Evolutionary conservation across 1,140 invertebrate genomes (phyloP), one percentile per base, ranked within the genome.

Genomic region (Dreissena polymorpha): DNA sequence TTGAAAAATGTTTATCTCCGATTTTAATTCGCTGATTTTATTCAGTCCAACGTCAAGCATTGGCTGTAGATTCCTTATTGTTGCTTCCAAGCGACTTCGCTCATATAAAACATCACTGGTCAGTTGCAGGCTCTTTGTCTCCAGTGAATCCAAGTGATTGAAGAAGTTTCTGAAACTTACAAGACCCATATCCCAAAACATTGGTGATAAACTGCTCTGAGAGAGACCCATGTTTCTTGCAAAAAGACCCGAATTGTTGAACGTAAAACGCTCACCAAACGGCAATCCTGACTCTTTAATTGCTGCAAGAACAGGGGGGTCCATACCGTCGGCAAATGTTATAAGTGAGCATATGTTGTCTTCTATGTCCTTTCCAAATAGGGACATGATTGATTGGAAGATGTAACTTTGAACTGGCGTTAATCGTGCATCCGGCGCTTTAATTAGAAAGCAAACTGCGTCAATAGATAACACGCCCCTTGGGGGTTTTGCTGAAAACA

Each of bases 331-430:
- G 23, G 84, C 68, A 80, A 88, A 88, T 49, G 87, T 86, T 23
- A 86, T 83, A 53, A 88, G 27, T 3, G 76, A 29, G 63, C 83
- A 86, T 14, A 88, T 88, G 27, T 88, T 88, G 16, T 83, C 50
- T 65, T 65, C 84, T 16, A 88, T 85, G 67, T 88, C 87, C 65
- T 86, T 83, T 12, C 87, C 84, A 76, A 86, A 88, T 10, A 88
- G 14, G 1, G 87, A 82, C 57, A 88, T 27, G 18, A 86, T 86
- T 49, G 73, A 63, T 51, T 88, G n/a, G 27, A 88, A 86, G 13
- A 88, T 85, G 53, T 88, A 88, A 49, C 70, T 70, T 50, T 84
- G 82, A 18, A 12, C 27, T 23, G n/a, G 14, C 0, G 82, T 84
- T 23, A 84, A 49, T 0, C 82, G 65, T 13, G 82, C 73, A 25